Conservation (phyloP, 1,140 invertebrate genomes). For the Cydia strobilella region DNA sequence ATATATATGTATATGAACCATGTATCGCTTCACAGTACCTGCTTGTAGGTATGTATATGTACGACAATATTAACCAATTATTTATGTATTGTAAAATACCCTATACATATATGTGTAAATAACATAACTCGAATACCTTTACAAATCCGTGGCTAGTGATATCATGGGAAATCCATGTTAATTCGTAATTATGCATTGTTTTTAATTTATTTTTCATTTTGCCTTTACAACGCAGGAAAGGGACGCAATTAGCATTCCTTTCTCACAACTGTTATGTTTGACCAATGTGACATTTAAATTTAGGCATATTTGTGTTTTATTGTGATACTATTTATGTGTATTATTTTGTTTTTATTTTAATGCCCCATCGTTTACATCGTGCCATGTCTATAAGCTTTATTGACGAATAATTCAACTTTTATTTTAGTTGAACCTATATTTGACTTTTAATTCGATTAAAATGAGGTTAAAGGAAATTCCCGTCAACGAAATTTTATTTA, state of each 20-base stretch:
- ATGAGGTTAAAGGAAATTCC: not conserved
- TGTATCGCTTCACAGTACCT: slow-evolving; percentile 62
- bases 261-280: not conserved
- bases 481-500: slow-evolving; percentile 15
- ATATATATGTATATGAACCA: slow-evolving; percentile 34
- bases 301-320: not conserved
- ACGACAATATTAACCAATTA: slow-evolving; percentile 60
- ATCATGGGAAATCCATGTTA: not conserved
- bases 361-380: slow-evolving; percentile 14
- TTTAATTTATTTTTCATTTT: slow-evolving; percentile 1
- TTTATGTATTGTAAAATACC: slow-evolving; percentile 50
- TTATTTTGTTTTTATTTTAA: not conserved
- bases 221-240: not conserved
- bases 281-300: not conserved
- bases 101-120: slow-evolving; percentile 46
- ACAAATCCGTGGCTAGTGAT: not conserved
- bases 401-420: not conserved
- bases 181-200: slow-evolving; percentile 34
- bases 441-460: not conserved
- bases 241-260: not conserved
- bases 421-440: not conserved
- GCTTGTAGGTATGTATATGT: slow-evolving; percentile 60
- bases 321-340: slow-evolving; percentile 14
- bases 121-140: slow-evolving; percentile 36
- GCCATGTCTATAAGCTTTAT: slow-evolving; percentile 26